Conservation (phyloP, 2,888 invertebrate genomes). For the Tetramorium bicarinatum region DNA sequence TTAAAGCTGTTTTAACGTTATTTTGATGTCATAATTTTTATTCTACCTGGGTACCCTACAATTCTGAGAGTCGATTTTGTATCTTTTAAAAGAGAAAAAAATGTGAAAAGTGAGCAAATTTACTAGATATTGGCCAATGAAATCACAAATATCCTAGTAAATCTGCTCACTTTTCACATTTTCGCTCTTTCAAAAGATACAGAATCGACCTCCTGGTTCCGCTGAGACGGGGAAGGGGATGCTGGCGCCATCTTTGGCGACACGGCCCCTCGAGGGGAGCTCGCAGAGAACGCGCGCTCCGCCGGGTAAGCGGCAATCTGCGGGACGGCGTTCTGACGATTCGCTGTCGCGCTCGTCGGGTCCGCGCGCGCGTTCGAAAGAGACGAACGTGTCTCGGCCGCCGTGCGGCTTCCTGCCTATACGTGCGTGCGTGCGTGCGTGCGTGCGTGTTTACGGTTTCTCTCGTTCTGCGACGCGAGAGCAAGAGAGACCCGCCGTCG, state of each 20-base stretch:
- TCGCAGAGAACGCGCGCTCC: constrained; percentile 57
- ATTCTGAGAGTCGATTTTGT: too few relatives aligned
- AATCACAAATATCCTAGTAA: too few relatives aligned
- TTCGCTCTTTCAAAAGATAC: too few relatives aligned
- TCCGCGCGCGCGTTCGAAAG: constrained; percentile 65
- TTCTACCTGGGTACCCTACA: too few relatives aligned
- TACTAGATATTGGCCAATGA: too few relatives aligned
- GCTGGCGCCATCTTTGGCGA: constrained; percentile 70
- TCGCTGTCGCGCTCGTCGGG: constrained; percentile 55
- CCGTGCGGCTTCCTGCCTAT: constrained; percentile 1
- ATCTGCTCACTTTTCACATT: too few relatives aligned
- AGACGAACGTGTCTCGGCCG: constrained; percentile 10
- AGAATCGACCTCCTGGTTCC: too few relatives aligned
- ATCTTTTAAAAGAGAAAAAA: too few relatives aligned
- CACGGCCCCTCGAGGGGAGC: background rate
- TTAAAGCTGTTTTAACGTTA: too few relatives aligned
- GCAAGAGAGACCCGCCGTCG: too few relatives aligned
- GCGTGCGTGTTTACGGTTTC: background rate
- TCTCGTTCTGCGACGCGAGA: background rate
- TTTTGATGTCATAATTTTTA: too few relatives aligned
- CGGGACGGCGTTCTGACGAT: constrained; percentile 61
- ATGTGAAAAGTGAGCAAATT: too few relatives aligned
- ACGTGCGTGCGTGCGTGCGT: background rate
- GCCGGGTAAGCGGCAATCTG: constrained; percentile 77
- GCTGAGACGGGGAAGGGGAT: background rate